Evolutionary conservation across 2,797 vertebrate genomes (phyloP).

Genomic region (Sphenopsis melanotis): DNA sequence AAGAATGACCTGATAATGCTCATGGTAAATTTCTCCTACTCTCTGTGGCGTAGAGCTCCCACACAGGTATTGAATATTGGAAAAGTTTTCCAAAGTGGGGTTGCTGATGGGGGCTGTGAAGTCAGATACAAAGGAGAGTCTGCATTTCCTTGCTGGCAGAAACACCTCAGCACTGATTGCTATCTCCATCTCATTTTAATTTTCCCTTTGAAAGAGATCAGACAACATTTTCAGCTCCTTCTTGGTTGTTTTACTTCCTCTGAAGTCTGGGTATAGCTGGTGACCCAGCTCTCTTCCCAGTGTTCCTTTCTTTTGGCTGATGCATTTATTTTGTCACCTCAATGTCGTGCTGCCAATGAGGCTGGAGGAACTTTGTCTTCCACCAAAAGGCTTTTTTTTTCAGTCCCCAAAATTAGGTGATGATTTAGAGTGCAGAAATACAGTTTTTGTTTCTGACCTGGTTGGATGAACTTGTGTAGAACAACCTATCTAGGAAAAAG

Average conservation of each 20-base stretch:
- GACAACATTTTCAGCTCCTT: conserved; percentile 4
- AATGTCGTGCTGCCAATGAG: rapidly evolving
- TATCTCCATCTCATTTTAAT: conserved; percentile 29
- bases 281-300: background rate
- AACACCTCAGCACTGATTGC: background rate
- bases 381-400: background rate
- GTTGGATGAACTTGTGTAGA: background rate
- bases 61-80: background rate
- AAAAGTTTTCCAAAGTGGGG: background rate
- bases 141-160: background rate
- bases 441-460: background rate
- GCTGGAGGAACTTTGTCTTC: background rate
- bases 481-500: rapidly evolving
- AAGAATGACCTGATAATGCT: background rate
- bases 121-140: background rate
- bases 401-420: background rate
- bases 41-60: rapidly evolving
- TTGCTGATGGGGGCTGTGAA: background rate
- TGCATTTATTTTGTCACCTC: background rate
- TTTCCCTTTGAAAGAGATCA: conserved; percentile 47
- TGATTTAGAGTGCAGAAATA: background rate
- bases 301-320: background rate
- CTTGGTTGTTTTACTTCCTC: conserved; percentile 12
- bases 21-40: background rate
- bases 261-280: background rate